Evolutionary conservation across 2,888 invertebrate genomes (phyloP), one percentile per base, ranked within the genome.

Genomic region (Drosophila koepferae): DNA sequence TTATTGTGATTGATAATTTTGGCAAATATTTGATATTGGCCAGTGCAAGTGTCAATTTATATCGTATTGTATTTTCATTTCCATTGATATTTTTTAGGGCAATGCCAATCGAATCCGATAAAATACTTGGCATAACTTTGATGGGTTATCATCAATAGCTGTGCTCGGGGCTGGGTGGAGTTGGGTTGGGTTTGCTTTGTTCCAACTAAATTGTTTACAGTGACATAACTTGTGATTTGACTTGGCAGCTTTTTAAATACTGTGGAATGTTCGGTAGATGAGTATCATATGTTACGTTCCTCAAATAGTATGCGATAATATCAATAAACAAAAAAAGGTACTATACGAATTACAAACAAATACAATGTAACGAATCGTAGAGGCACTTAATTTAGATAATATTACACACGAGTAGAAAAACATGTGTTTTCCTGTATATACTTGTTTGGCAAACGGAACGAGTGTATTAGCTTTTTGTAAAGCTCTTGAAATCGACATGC

Each of bases 91-190:
- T 72, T 69, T 77, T 64, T 71, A 70, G 70, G 75, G 86, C 68
- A 76, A 73, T 83, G 74, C 63, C 80, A 81, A 73, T 40, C 64
- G 62, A 60, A 63, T 51, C 20, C 54, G 80, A 86, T 83, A 88
- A 86, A 76, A 80, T 85, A 75, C 74, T 76, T 87, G 73, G 82
- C 78, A 87, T 85, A 85, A 60, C 78, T 87, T 48, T 40, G 77
- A 63, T 73, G 56, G 63, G 18, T 49, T 40, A 63, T 73, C 72
- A 73, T 65, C 54, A 46, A 54, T 43, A 31, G 36, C 58, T 12
- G 43, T 38, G 41, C 46, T 10, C 51, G 51, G 49, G 54, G 55
- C 14, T 56, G 51, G 54, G 59, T 28, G 20, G 28, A 56, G 61
- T 20, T 55, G 44, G 77, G 68, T 48, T 58, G 58, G 18, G 48